phyloP scores from a whole-genome alignment of 1,140 invertebrate species.

The Vanessa atalanta region DNA sequence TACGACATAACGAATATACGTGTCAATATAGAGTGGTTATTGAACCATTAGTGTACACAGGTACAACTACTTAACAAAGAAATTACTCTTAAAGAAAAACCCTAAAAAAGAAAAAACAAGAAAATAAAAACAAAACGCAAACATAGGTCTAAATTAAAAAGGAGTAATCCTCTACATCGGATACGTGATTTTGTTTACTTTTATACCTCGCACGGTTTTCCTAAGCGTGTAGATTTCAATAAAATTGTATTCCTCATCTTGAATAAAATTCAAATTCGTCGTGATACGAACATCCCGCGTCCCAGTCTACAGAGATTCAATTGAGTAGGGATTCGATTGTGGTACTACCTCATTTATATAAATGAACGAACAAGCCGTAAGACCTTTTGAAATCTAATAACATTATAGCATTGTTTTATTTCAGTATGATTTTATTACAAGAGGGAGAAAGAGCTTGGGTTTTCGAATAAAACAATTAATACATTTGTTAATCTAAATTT shows the following conservation, averaged over 20 bases:
- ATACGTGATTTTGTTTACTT: conserved; percentile 66
- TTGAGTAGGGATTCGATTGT: conserved; percentile 63
- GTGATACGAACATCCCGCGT: conserved; percentile 45
- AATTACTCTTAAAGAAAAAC: neutral
- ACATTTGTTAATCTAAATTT: neutral
- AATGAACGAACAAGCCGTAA: conserved; percentile 49
- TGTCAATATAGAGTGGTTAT: too few relatives aligned
- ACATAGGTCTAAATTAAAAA: conserved; percentile 18
- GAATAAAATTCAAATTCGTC: conserved; percentile 71
- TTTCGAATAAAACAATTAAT: neutral
- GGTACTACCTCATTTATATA: conserved; percentile 56
- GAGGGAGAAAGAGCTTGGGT: neutral
- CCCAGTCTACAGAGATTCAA: conserved; percentile 54
- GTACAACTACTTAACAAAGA: too few relatives aligned
- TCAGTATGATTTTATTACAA: conserved; percentile 13
- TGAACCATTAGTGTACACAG: too few relatives aligned
- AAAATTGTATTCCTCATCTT: conserved; percentile 58
- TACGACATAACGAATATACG: too few relatives aligned
- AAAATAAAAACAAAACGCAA: conserved; percentile 17
- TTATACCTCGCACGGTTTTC: conserved; percentile 55
- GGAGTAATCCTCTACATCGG: conserved; percentile 52
- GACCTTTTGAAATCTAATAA: conserved; percentile 30
- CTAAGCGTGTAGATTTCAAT: conserved; percentile 63
- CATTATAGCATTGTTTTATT: conserved; percentile 27
- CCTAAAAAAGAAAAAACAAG: neutral